Evolutionary conservation across 1,140 invertebrate genomes (phyloP), one percentile per base, ranked within the genome.

Genomic region (Rhopalosiphum maidis): DNA sequence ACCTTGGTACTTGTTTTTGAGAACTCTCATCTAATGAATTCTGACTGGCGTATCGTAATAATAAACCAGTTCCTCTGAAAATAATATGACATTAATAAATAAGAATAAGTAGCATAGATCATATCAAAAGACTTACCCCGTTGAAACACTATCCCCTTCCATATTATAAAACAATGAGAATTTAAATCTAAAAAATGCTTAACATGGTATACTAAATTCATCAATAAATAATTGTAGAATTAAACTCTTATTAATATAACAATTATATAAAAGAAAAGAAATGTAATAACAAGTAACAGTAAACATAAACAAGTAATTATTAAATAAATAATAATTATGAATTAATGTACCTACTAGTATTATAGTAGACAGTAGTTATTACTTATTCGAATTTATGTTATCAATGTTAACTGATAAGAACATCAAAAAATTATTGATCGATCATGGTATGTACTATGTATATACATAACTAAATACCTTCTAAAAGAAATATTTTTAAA

Each of bases 21-120:
- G 97, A 98, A 95, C 97, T 98, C 95, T 98, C 98, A 95, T 98
- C 98, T 94, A 98, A 95, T 30, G 98, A 98, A 95, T 98, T 98
- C 95, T 98, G 98, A 95, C 97, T 98, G 54, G 97, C 97, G 95
- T 97, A 98, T 46, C 97, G 96, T 85, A 97, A 95, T 94, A 97
- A 94, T 82, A 96, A 94, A 90, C 96, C 96, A 93, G 96, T 15
- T 37, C 91, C 77, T 85, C 68, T 93, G 18, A n/a, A 93, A 48
- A 51, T 18, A 93, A 55, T 23, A 25, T 22, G 18, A 68, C 6
- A 35, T 46, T 21, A n/a, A 30, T 3, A 68, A 41, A 90, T 21
- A 15, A 60, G 30, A 21, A 30, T 35, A 60, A 41, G 18, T 8
- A 41, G 1, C 23, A 68, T 1, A 43, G 5, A 68, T 35, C 23